Percentiles rank a stretch among this genome's conserved stretches.
phyloP scores from a whole-genome alignment of 1,140 invertebrate genomes.

The Elymnias hypermnestra region DNA sequence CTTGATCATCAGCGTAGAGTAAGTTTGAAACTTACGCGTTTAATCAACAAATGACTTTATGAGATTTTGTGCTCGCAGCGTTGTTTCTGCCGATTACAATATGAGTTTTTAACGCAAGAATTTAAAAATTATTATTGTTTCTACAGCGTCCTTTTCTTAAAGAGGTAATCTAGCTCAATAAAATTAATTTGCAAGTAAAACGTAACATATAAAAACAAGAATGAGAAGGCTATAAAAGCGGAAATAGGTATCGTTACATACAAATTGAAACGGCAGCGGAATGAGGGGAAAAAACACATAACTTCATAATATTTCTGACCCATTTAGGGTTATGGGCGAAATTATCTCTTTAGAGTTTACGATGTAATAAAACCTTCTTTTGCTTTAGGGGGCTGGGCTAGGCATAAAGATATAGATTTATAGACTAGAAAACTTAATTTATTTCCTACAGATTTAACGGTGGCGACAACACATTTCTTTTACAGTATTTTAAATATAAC shows the following conservation, averaged over 20 bases:
- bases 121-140: too few relatives aligned
- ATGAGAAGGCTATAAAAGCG: conserved; percentile 1
- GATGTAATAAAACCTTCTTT: neutral
- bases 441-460: too few relatives aligned
- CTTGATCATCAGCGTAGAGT: too few relatives aligned
- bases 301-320: conserved; percentile 5
- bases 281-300: conserved; percentile 3
- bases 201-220: neutral
- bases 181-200: neutral
- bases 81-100: too few relatives aligned
- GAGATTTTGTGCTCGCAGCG: too few relatives aligned
- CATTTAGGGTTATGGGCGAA: conserved; percentile 7
- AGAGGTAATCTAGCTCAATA: neutral
- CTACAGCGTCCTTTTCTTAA: too few relatives aligned
- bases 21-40: too few relatives aligned
- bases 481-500: too few relatives aligned
- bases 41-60: too few relatives aligned
- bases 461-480: too few relatives aligned
- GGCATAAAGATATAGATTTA: neutral
- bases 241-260: neutral
- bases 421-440: neutral
- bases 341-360: conserved; percentile 6
- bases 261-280: conserved; percentile 5
- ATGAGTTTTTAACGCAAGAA: too few relatives aligned
- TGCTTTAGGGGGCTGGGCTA: neutral